Base-by-base conservation (phyloP, 2,888 invertebrate genomes). In the Argynnis bischoffii region DNA sequence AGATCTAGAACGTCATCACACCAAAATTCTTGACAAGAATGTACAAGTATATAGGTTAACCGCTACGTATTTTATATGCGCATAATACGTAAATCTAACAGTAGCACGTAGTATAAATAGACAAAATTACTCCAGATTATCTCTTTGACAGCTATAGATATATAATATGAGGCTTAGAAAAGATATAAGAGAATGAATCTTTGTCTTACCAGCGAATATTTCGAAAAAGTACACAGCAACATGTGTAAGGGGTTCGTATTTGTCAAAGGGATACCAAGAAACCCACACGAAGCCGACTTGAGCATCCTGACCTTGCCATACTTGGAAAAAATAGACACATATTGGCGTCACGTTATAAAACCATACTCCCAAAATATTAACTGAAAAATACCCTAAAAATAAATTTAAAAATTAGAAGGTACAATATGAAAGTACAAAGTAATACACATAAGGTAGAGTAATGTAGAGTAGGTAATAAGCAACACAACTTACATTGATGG, bases 201-300 rank as follows among this genome's bases (percentile, higher is more conserved):
- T 50, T 54, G 35, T 11, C 80, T 82, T 73, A 90, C 91, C 91
- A 31, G 88, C 86, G 70, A 86, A 85, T 69, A 89, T 82, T 77
- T 92, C 92, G 73, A 91, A 92, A 1, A 90, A 73, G 76, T 92
- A 92, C 41, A 89, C 90, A 8, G 79, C 76, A 48, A 87, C 66
- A 69, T 92, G 92, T 1, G 84, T 85, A 8, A 89, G 6, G 0
- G 85, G 81, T 50, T 87, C 67, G 64, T 83, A 78, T 76, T 90
- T 92, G 75, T 92, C 89, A 69, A 92, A 92, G 6, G 92, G 92
- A 64, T 92, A 92, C 92, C 92, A 91, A 2, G 89, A 89, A 21
- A 81, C 78, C 92, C 92, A 92, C 21, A 92, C 86, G 66, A 78
- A 90, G 68, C 90, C 92, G 6, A 92, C 72, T 41, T 75, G 66